These are phyloP conservation scores for Tridacna gigas DNA, from an alignment of 2,888 invertebrate species.

Conservation along the genomic window DNA sequence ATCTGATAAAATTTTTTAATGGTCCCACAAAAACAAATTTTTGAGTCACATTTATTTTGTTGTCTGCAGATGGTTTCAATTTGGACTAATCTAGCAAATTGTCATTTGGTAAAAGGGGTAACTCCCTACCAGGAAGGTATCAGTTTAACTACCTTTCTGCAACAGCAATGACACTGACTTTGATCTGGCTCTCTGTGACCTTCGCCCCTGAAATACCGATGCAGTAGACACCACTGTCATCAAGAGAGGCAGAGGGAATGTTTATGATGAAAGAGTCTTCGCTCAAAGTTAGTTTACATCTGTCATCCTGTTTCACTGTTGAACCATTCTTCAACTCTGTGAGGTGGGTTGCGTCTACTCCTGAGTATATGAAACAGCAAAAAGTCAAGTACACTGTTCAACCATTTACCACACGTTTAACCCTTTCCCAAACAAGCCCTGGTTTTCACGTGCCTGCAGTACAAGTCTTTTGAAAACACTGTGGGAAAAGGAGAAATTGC, in stretches of 20 bases:
- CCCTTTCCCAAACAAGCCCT: no score
- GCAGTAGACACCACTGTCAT: constrained; percentile 10
- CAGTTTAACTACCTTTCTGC: constrained; percentile 9
- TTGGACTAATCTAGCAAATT: no score
- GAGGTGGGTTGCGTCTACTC: constrained; percentile 1
- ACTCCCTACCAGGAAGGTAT: no score
- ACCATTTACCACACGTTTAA: no score
- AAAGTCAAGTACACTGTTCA: not conserved
- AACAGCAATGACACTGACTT: constrained; percentile 6
- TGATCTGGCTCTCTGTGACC: constrained; percentile 17
- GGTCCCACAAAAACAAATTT: no score
- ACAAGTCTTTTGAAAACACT: no score
- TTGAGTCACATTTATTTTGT: no score
- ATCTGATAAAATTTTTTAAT: no score
- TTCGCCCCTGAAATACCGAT: constrained; percentile 18
- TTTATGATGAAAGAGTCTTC: constrained; percentile 5
- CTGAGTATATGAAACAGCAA: not conserved
- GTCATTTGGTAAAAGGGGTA: no score
- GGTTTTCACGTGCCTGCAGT: no score
- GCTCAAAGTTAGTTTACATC: not conserved
- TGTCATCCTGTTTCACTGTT: not conserved
- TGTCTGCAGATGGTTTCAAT: no score
- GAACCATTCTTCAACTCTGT: constrained; percentile 8
- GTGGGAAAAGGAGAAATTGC: no score
- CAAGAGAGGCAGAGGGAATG: not conserved